Evolutionary conservation across 2,888 invertebrate genomes (phyloP).

Genomic region (Miltochrista miniata): DNA sequence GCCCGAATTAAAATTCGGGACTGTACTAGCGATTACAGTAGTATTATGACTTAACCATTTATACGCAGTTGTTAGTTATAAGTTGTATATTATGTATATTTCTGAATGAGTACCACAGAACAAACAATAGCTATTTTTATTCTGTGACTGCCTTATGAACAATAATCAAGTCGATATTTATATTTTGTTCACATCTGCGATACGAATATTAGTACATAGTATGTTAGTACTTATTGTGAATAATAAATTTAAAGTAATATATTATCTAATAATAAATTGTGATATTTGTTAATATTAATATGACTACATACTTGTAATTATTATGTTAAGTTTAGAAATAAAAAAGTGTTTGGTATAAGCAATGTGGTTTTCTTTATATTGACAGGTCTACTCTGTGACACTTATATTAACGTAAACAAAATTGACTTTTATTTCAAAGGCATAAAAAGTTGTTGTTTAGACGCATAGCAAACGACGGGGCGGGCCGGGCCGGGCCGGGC

Average conservation of each 20-base stretch:
- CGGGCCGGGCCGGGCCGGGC: too few species aligned
- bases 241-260: slow-evolving; percentile 15
- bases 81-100: slow-evolving; percentile 28
- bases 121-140: too few species aligned
- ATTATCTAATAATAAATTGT: slow-evolving; percentile 28
- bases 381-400: not conserved
- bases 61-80: slow-evolving; percentile 3
- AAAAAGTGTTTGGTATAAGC: slow-evolving; percentile 38
- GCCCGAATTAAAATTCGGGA: too few species aligned
- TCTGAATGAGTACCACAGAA: not conserved
- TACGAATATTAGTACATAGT: slow-evolving; percentile 7
- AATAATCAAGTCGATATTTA: slow-evolving; percentile 18
- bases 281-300: slow-evolving; percentile 40
- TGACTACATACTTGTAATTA: slow-evolving; percentile 26
- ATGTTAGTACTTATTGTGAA: slow-evolving; percentile 17
- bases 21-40: too few species aligned
- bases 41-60: not conserved
- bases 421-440: too few species aligned
- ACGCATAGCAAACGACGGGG: too few species aligned
- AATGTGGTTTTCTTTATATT: not conserved
- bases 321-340: slow-evolving; percentile 63
- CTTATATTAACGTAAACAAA: too few species aligned
- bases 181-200: slow-evolving; percentile 41
- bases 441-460: too few species aligned
- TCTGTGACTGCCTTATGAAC: slow-evolving; percentile 1